These are phyloP conservation scores for Paedocypris micromegethes DNA, from an alignment of 2,797 vertebrate genomes.

Conservation along the genomic window DNA sequence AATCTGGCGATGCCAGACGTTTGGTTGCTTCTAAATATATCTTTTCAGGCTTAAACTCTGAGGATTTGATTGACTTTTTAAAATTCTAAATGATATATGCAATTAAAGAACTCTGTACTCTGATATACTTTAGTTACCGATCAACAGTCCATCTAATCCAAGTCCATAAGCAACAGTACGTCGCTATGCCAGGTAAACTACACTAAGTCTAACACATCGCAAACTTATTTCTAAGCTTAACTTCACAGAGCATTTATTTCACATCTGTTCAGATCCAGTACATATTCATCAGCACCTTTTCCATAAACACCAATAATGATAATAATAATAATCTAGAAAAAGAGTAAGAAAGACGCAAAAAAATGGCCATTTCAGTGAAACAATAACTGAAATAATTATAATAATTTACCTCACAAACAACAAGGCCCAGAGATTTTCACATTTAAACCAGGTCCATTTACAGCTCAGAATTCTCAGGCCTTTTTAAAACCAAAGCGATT, in stretches of 20 bases:
- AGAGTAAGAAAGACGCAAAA: constrained; percentile 24
- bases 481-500: constrained; percentile 9
- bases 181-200: constrained; percentile 42
- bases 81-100: too few species aligned
- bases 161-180: constrained; percentile 30
- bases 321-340: constrained; percentile 30
- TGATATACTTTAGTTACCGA: constrained; percentile 3
- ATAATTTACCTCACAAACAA: constrained; percentile 27
- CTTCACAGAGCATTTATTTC: constrained; percentile 18
- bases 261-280: constrained; percentile 14
- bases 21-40: too few species aligned
- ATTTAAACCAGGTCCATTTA: constrained; percentile 3
- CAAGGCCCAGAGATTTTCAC: constrained; percentile 5
- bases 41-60: too few species aligned
- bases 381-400: background rate
- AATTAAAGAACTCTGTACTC: background rate
- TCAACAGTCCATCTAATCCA: constrained; percentile 35
- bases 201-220: constrained; percentile 52
- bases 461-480: background rate
- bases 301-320: constrained; percentile 25
- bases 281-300: constrained; percentile 24
- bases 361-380: constrained; percentile 3
- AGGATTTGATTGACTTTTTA: too few species aligned
- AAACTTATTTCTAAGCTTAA: constrained; percentile 55
- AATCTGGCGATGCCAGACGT: too few species aligned